Base-by-base conservation (phyloP, 2,113 vertebrate genomes). In the Halichoerus grypus region DNA sequence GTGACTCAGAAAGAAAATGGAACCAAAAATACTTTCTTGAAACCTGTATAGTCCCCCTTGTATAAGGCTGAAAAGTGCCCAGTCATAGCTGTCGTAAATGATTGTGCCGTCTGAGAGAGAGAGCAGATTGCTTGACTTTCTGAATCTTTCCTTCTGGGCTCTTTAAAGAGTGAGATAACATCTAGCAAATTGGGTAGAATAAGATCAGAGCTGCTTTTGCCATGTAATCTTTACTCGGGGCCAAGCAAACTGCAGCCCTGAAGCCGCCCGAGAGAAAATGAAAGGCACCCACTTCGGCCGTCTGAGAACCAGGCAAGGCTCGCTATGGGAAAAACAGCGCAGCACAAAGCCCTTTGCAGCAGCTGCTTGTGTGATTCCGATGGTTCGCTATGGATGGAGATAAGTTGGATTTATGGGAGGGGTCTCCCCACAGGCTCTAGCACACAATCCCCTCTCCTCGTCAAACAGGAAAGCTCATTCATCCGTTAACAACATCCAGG, bases 391-490 rank as follows among this genome's bases (percentile, higher is more conserved):
- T 49, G 81, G 84, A 11, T n/a, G 24, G 49, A 97, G 97, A 95
- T 97, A 97, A 97, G 53, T 31, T 88, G 81, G 63, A 86, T 92
- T 98, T 94, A 93, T 88, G 86, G 95, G 92, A 72, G 46, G 83
- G 63, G 80, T 90, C 94, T 91, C 69, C 57, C 63, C 61, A 93
- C 71, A 97, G 42, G 63, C 28, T 89, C 79, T 83, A 39, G 51
- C 33, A 71, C 63, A 93, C 91, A 96, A 53, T 96, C 63, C 46
- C 39, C 63, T 97, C 49, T 96, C 80, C 83, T 72, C 53, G 94
- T 42, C 94, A 82, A 95, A 98, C 10, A 86, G 90, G 94, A 97
- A 92, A 93, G 76, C 74, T 90, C 92, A 91, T 98, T 98, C 97
- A 97, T 97, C 94, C 74, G 71, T 88, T 85, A 92, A 98, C 92